Evolutionary conservation across 2,888 invertebrate genomes (phyloP).

Genomic region (Mimachlamys varia): DNA sequence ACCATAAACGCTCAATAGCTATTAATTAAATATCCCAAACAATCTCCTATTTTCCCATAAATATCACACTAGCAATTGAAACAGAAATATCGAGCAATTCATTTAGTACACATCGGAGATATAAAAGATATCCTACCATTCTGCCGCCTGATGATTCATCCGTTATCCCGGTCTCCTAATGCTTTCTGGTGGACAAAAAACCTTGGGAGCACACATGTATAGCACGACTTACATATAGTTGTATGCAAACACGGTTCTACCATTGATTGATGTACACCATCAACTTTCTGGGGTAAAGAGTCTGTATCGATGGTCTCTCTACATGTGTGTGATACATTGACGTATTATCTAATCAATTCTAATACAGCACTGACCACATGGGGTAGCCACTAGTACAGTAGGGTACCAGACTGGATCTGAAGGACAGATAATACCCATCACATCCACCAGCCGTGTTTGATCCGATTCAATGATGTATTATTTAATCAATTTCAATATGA

Average conservation of each 20-base stretch:
- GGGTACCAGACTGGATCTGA: not conserved
- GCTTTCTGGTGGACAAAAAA: not conserved
- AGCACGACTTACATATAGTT: not conserved
- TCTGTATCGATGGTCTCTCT: not conserved
- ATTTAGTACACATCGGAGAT: not conserved
- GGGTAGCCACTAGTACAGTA: not conserved
- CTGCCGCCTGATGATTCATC: slow-evolving; percentile 9
- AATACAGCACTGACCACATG: not conserved
- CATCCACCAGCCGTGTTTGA: not conserved
- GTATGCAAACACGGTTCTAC: not conserved
- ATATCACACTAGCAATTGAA: not conserved
- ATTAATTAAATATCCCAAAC: not conserved
- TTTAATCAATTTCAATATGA: slow-evolving; percentile 17
- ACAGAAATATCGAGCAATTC: not conserved
- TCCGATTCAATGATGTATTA: slow-evolving; percentile 8
- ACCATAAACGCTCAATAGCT: not conserved
- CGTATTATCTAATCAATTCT: not conserved
- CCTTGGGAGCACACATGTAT: not conserved
- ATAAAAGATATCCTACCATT: not conserved
- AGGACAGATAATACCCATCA: not conserved
- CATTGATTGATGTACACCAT: slow-evolving; percentile 10
- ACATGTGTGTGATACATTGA: not conserved
- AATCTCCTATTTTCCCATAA: not conserved
- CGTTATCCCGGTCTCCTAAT: not conserved
- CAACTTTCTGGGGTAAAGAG: slow-evolving; percentile 1